These are phyloP conservation scores for Emydocephalus ijimae DNA, from an alignment of 2,113 vertebrate species.

Conservation along the genomic window DNA sequence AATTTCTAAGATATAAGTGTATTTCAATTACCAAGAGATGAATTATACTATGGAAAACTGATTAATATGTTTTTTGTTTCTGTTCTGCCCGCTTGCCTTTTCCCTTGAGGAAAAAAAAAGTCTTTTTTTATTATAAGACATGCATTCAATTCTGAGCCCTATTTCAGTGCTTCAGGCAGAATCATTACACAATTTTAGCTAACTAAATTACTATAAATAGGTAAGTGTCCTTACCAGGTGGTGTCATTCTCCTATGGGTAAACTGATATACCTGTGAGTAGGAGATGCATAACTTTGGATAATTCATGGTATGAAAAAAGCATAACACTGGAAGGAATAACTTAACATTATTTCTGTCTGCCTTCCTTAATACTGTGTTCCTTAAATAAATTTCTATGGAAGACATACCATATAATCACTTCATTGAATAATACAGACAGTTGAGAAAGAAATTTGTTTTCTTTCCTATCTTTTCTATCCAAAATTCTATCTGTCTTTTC, in stretches of 20 bases:
- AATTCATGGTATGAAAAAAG: slow-evolving; percentile 5
- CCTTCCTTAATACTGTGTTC: not conserved
- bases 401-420: not conserved
- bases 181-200: slow-evolving; percentile 43
- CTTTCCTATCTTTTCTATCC: not conserved
- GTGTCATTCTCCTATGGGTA: slow-evolving; percentile 17
- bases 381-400: slow-evolving; percentile 18
- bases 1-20: slow-evolving; percentile 52
- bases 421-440: not conserved
- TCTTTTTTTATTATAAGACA: slow-evolving; percentile 43
- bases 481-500: not conserved
- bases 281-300: slow-evolving; percentile 6
- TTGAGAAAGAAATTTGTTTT: not conserved
- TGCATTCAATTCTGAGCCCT: slow-evolving; percentile 22
- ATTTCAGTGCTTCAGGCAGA: slow-evolving; percentile 46
- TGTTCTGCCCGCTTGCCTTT: slow-evolving; percentile 40
- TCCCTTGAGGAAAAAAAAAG: slow-evolving; percentile 30
- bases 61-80: slow-evolving; percentile 52
- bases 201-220: slow-evolving; percentile 55
- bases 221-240: slow-evolving; percentile 27
- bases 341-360: not conserved
- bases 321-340: not conserved
- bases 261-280: slow-evolving; percentile 2
- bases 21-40: slow-evolving; percentile 46
- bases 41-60: slow-evolving; percentile 51